These are phyloP conservation scores for Tortricodes alternella DNA, from an alignment of 2,888 invertebrate species.

Conservation along the genomic window DNA sequence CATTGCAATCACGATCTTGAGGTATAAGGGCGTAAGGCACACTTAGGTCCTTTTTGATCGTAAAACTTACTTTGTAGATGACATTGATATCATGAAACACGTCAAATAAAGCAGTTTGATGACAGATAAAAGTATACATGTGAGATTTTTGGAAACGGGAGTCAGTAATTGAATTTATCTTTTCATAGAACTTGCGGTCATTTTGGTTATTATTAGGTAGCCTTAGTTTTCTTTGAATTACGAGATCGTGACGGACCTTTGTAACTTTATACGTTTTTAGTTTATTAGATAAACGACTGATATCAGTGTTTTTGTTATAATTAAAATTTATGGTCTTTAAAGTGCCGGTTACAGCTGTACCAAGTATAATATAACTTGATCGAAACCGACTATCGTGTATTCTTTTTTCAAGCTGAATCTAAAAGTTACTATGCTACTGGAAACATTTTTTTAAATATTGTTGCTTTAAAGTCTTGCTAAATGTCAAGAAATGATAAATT, in stretches of 20 bases:
- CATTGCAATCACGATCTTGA: background rate
- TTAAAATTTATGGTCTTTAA: constrained; percentile 10
- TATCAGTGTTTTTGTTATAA: constrained; percentile 13
- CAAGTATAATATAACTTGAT: background rate
- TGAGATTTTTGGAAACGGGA: constrained; percentile 75
- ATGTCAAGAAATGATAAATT: too few relatives aligned
- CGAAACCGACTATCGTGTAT: too few relatives aligned
- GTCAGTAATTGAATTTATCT: constrained; percentile 77
- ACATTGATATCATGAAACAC: constrained; percentile 66
- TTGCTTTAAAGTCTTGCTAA: too few relatives aligned
- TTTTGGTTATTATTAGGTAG: constrained; percentile 64
- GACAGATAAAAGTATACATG: constrained; percentile 63
- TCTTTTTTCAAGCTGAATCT: too few relatives aligned
- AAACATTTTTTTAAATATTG: too few relatives aligned
- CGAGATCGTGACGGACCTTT: constrained; percentile 54
- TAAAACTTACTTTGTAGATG: constrained; percentile 47
- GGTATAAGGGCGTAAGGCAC: background rate
- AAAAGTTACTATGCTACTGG: too few relatives aligned
- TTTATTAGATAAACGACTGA: constrained; percentile 15
- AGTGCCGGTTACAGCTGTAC: background rate
- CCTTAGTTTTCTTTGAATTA: constrained; percentile 55
- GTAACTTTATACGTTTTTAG: constrained; percentile 20
- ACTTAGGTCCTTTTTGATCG: background rate
- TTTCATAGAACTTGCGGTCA: constrained; percentile 75
- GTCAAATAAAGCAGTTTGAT: constrained; percentile 67